Conservation (phyloP, 2,113 vertebrate genomes). For the Bos javanicus region DNA sequence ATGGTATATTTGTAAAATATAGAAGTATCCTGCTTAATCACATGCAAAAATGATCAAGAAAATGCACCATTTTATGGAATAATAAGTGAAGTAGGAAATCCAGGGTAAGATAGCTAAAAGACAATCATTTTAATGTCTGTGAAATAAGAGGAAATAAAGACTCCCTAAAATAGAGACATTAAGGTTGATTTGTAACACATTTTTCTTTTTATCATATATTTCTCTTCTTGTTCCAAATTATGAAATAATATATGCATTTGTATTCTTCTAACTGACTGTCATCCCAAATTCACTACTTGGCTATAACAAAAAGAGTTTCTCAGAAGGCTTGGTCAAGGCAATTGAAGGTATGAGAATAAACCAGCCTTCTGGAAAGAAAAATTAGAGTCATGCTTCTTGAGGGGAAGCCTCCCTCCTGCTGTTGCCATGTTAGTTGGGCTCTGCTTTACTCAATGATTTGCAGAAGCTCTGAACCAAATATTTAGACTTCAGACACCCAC, state of each 20-base stretch:
- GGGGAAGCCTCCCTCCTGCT: neutral
- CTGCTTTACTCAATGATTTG: neutral
- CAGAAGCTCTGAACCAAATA: neutral
- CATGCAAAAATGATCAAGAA: neutral
- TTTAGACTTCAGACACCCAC: neutral
- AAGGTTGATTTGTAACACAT: neutral
- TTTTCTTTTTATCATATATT: neutral
- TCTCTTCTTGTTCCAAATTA: neutral
- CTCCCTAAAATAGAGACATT: neutral
- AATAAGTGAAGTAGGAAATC: neutral
- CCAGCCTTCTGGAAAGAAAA: neutral
- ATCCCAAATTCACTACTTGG: neutral
- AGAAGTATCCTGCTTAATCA: neutral
- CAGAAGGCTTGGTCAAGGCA: neutral
- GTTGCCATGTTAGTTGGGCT: rapidly evolving
- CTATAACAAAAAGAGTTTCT: neutral
- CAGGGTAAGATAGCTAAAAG: neutral
- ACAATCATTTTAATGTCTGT: neutral
- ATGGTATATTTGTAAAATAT: neutral
- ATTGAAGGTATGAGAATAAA: neutral
- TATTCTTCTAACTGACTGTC: neutral
- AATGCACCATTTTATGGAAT: neutral
- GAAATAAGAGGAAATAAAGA: neutral
- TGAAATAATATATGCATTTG: neutral
- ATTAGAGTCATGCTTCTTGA: neutral